Evolutionary conservation across 2,888 invertebrate species (phyloP).

Genomic region (Lasioglossum oenotherae): DNA sequence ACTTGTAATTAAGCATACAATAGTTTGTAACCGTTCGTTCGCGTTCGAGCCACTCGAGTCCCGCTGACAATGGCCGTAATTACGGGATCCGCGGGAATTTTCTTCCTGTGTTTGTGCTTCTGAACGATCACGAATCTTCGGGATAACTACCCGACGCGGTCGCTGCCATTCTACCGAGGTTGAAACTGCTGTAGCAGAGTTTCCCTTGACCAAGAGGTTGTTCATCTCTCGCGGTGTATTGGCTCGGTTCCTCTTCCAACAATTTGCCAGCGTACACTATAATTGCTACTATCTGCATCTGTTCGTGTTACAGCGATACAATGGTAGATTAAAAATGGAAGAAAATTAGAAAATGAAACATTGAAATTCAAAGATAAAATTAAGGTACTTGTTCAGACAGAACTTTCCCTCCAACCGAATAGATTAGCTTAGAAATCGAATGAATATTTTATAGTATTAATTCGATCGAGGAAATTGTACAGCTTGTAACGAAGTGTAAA

Average conservation of each 20-base stretch:
- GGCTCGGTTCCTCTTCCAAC: neutral
- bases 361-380: too few relatives aligned
- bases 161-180: neutral
- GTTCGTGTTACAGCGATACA: too few relatives aligned
- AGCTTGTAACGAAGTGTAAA: constrained; percentile 14
- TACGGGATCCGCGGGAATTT: constrained; percentile 48
- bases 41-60: constrained; percentile 34
- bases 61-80: constrained; percentile 57
- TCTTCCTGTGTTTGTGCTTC: constrained; percentile 29
- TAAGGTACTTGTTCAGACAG: too few relatives aligned
- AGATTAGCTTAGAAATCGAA: too few relatives aligned
- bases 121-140: constrained; percentile 1
- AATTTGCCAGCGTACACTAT: too few relatives aligned
- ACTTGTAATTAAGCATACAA: constrained; percentile 71
- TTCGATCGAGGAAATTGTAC: neutral
- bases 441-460: neutral
- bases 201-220: neutral
- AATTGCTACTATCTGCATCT: too few relatives aligned
- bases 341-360: too few relatives aligned
- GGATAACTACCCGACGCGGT: neutral
- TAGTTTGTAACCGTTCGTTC: constrained; percentile 54
- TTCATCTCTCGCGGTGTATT: neutral
- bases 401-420: too few relatives aligned
- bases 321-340: too few relatives aligned
- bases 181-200: neutral